A percentile compares a stretch with the other conserved stretches of the same genome.
Evolutionary conservation across 1,140 invertebrate genomes (phyloP).

Genomic region (Drosophila gunungcola): DNA sequence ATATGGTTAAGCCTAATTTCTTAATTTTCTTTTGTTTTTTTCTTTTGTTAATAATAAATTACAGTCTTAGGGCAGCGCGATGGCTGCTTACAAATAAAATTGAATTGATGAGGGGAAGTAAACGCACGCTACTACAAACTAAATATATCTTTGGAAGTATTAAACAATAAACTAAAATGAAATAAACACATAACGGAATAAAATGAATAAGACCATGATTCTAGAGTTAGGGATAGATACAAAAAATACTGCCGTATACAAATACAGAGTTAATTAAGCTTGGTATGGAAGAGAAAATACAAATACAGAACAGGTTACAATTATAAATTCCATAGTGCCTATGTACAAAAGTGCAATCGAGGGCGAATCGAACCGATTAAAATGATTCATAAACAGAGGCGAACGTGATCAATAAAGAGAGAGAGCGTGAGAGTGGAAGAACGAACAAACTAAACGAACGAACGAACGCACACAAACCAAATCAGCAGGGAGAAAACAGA

Average conservation of each 20-base stretch:
- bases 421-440: constrained; percentile 39
- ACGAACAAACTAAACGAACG: constrained; percentile 43
- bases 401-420: constrained; percentile 39
- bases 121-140: constrained; percentile 70
- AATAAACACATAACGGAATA: constrained; percentile 45
- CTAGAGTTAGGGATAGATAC: constrained; percentile 5
- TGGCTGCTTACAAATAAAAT: constrained; percentile 58
- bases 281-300: constrained; percentile 25
- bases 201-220: constrained; percentile 30
- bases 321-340: constrained; percentile 46
- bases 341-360: constrained; percentile 62
- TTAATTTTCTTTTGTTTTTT: constrained; percentile 10
- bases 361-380: constrained; percentile 21
- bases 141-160: constrained; percentile 81
- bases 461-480: constrained; percentile 52
- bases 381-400: constrained; percentile 31
- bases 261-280: constrained; percentile 3
- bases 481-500: constrained; percentile 22
- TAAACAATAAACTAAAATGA: constrained; percentile 77
- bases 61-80: constrained; percentile 65
- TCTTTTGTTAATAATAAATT: constrained; percentile 71
- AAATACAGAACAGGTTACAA: constrained; percentile 35
- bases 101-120: constrained; percentile 48
- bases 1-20: constrained; percentile 22
- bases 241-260: constrained; percentile 10